A percentile compares a stretch with the other conserved stretches of the same genome.
Conservation (phyloP, 1,140 invertebrate genomes). For the Pygmarrhopalites habei region DNA sequence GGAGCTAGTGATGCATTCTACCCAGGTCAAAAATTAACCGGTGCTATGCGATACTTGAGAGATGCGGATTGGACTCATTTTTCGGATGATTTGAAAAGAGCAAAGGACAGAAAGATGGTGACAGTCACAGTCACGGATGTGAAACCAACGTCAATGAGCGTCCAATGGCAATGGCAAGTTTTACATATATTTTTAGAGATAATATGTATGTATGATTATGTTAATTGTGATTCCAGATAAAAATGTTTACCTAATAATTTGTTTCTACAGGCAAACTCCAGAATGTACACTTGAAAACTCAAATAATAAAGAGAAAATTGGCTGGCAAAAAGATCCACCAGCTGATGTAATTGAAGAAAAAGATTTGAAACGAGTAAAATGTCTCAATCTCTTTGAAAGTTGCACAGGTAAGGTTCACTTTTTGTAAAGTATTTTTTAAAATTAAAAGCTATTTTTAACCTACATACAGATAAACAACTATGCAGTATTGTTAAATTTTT, state of each 20-base stretch:
- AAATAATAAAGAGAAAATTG: constrained; percentile 14
- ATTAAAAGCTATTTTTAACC: too few species aligned
- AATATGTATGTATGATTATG: constrained; percentile 1
- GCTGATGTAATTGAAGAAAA: constrained; percentile 64
- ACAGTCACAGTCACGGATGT: constrained; percentile 29
- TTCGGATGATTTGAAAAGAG: constrained; percentile 62
- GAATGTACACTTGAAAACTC: constrained; percentile 18
- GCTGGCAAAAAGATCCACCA: constrained; percentile 54
- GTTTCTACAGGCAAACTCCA: too few species aligned
- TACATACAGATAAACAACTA: too few species aligned
- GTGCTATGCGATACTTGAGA: constrained; percentile 57
- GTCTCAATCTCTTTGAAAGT: constrained; percentile 78
- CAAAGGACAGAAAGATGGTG: constrained; percentile 36
- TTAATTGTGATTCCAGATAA: too few species aligned
- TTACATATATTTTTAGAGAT: background rate
- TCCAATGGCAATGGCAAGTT: constrained; percentile 31
- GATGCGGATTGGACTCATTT: constrained; percentile 67
- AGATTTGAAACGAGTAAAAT: constrained; percentile 65
- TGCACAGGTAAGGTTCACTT: too few species aligned
- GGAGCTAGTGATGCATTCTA: constrained; percentile 53
- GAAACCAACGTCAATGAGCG: constrained; percentile 21
- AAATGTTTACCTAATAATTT: too few species aligned
- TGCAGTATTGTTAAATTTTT: too few species aligned
- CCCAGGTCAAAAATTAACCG: constrained; percentile 66
- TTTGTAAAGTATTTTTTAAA: too few species aligned